These are phyloP conservation scores for Meiosimyza decipiens DNA, from an alignment of 2,888 invertebrate genomes.

Conservation along the genomic window DNA sequence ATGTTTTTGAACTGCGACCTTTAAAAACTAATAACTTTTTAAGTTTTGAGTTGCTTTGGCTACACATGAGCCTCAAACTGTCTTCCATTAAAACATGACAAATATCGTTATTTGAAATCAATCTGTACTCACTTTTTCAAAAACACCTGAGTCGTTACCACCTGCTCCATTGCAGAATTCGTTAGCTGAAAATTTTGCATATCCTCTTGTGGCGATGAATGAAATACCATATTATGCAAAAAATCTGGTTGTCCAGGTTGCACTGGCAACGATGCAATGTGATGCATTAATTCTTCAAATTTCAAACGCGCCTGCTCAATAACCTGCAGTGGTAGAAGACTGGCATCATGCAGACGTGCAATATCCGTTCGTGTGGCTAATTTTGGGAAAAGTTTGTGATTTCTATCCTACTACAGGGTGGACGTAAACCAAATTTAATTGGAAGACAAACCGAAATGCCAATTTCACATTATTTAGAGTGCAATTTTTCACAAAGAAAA, in stretches of 20 bases:
- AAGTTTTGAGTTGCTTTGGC: no score
- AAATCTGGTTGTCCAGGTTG: constrained; percentile 63
- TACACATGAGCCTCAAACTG: no score
- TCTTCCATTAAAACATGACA: no score
- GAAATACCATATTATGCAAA: constrained; percentile 61
- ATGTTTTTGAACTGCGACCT: no score
- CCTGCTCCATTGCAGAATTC: constrained; percentile 68
- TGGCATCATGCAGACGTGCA: constrained; percentile 35
- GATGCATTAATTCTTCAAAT: constrained; percentile 64
- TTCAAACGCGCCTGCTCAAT: constrained; percentile 61
- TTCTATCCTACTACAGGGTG: no score
- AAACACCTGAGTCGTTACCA: constrained; percentile 68
- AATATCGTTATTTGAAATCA: neutral
- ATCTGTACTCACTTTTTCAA: constrained; percentile 64
- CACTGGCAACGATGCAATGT: constrained; percentile 60
- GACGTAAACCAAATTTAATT: no score
- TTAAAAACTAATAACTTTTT: no score
- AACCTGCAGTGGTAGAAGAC: constrained; percentile 49
- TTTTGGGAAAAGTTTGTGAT: neutral
- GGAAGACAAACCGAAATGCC: no score
- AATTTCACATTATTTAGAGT: no score
- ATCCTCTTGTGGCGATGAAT: constrained; percentile 62
- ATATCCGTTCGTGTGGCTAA: constrained; percentile 39
- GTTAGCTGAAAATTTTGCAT: constrained; percentile 66
- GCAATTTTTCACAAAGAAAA: no score